A percentile compares a stretch with the other conserved stretches of the same genome.
Conservation (phyloP, 2,888 invertebrate genomes). For the Trileptium ribeirensis region DNA sequence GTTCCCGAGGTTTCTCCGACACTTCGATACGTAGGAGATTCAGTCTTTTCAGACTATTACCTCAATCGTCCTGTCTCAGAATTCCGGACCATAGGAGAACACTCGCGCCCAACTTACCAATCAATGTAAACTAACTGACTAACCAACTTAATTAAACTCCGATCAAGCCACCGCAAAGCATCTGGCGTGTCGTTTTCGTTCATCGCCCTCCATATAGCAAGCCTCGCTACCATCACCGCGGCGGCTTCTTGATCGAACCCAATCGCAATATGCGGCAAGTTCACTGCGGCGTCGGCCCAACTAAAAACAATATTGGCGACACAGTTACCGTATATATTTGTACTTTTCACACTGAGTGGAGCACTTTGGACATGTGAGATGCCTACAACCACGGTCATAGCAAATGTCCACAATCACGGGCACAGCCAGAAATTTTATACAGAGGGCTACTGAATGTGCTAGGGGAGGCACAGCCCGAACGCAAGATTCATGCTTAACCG, state of each 20-base stretch:
- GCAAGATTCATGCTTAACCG: too few relatives aligned
- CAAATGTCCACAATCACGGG: too few relatives aligned
- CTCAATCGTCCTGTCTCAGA: too few relatives aligned
- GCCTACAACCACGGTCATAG: too few relatives aligned
- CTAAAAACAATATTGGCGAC: conserved; percentile 58
- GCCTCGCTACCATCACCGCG: conserved; percentile 89
- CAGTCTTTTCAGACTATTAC: too few relatives aligned
- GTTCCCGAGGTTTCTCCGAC: too few relatives aligned
- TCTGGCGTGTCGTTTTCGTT: conserved; percentile 79
- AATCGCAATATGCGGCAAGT: conserved; percentile 55
- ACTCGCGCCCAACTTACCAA: too few relatives aligned
- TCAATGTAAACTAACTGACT: neutral
- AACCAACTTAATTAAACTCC: conserved; percentile 91
- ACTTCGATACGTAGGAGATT: too few relatives aligned
- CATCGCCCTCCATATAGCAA: conserved; percentile 84
- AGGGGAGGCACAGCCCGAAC: too few relatives aligned
- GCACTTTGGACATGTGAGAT: conserved; percentile 27
- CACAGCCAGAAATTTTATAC: too few relatives aligned
- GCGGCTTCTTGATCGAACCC: conserved; percentile 72
- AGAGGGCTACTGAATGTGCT: too few relatives aligned
- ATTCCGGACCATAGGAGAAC: too few relatives aligned
- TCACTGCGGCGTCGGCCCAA: conserved; percentile 83
- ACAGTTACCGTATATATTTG: neutral
- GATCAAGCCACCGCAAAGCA: conserved; percentile 93
- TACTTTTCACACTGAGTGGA: neutral